phyloP scores from a whole-genome alignment of 2,113 vertebrate species.

The Psettodes erumei region DNA sequence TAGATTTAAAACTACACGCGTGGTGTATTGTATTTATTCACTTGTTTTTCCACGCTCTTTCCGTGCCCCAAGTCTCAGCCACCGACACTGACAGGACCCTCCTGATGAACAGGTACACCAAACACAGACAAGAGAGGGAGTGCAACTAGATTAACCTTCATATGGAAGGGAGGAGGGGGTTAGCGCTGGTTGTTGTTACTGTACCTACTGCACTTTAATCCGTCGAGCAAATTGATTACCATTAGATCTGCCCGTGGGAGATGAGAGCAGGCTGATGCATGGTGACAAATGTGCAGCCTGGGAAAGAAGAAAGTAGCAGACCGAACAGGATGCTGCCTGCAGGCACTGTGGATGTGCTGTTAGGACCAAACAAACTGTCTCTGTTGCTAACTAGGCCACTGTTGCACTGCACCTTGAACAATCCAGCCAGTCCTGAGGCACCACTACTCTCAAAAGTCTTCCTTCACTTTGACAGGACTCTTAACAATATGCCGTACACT shows the following conservation, averaged over 20 bases:
- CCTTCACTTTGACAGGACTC: background rate
- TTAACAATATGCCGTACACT: background rate
- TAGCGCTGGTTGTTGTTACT: background rate
- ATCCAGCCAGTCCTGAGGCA: slow-evolving; percentile 1
- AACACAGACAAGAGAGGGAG: background rate
- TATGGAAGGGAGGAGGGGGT: background rate
- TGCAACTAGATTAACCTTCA: background rate
- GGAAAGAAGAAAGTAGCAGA: slow-evolving; percentile 15
- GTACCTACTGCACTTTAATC: slow-evolving; percentile 12
- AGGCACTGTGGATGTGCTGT: slow-evolving; percentile 16
- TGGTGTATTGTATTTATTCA: slow-evolving; percentile 17
- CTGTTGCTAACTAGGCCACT: slow-evolving; percentile 2
- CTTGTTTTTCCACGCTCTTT: slow-evolving; percentile 25
- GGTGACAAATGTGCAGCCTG: slow-evolving; percentile 9
- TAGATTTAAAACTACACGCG: background rate
- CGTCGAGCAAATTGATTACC: slow-evolving; percentile 1
- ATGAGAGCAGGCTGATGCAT: slow-evolving; percentile 23
- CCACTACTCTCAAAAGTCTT: background rate
- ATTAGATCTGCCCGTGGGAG: slow-evolving; percentile 8
- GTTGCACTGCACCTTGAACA: slow-evolving; percentile 23
- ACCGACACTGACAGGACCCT: slow-evolving; percentile 53
- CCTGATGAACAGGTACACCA: slow-evolving; percentile 60
- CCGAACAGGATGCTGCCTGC: slow-evolving; percentile 12
- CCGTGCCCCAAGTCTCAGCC: slow-evolving; percentile 36
- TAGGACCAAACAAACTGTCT: slow-evolving; percentile 3